A percentile compares a stretch with the other conserved stretches of the same genome.
Evolutionary conservation across 2,888 invertebrate genomes (phyloP).

Genomic region (Xestobium rufovillosum): DNA sequence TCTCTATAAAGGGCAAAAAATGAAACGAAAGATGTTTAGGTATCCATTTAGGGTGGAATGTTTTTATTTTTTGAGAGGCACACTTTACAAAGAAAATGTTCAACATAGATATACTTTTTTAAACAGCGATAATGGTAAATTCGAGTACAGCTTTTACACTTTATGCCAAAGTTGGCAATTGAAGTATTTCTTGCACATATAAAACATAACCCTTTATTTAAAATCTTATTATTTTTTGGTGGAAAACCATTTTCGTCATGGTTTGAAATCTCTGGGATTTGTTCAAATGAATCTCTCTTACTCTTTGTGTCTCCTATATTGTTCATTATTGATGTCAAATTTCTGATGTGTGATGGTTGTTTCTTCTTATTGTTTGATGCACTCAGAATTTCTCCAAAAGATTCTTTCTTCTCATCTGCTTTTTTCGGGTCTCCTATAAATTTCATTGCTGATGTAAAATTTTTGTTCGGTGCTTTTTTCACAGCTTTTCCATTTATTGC

Average conservation of each 20-base stretch:
- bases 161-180: not conserved
- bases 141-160: not conserved
- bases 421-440: no score
- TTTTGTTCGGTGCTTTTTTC: constrained; percentile 2
- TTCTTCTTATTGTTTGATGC: not conserved
- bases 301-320: no score
- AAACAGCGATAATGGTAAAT: constrained; percentile 1
- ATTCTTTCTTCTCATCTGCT: no score
- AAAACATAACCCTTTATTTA: constrained; percentile 1
- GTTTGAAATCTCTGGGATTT: not conserved
- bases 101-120: not conserved
- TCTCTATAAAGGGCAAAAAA: no score
- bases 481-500: not conserved
- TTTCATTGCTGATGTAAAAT: no score
- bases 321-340: no score
- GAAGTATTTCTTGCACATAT: not conserved
- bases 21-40: not conserved
- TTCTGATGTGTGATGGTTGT: constrained; percentile 1
- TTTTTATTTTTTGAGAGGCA: not conserved
- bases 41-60: no score
- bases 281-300: no score
- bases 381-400: not conserved
- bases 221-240: constrained; percentile 1
- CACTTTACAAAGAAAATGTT: not conserved
- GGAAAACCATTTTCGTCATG: not conserved